Base-by-base conservation (phyloP, 2,888 invertebrate species). In the Blera fallax region DNA sequence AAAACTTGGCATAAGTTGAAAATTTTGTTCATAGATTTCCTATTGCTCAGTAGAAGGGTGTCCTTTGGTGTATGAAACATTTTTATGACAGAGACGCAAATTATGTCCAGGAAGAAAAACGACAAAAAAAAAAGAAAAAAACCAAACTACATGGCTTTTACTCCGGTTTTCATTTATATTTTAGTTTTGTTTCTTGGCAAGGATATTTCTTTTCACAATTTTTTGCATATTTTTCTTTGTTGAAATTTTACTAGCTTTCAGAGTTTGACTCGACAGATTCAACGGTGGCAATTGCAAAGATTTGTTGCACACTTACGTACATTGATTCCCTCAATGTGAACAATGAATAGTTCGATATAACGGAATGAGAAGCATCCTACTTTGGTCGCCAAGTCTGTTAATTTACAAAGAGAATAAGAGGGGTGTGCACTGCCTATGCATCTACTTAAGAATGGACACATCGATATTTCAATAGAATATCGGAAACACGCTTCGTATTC, bases 111-210 rank as follows among this genome's bases (percentile, higher is more conserved):
- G n/a, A 50, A 50, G 14, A n/a, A 18, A 11, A 34, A 2, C 18
- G n/a, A 40, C n/a, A 14, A 4, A 37, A 37, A 11, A 32, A 48
- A 32, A 32, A 45, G 27, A 29, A 21, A 10, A 18, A 18, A 3
- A 2, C 29, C 56, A 16, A 48, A 45, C 50, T 50, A 3, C 21
- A 64, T 43, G 16, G 45, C 45, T 32, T n/a, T 29, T 21, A 11
- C 32, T 48, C 14, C n/a, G 29, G 64, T 32, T 5, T 3, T 16
- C 18, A n/a, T 29, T 29, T 54, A 7, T 27, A 37, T 48, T 37
- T 29, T 7, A 50, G 37, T 56, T 52, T 62, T 32, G 24, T 56
- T 65, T 76, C 64, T 76, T 76, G 74, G 64, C 74, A 65, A 43
- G 14, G 52, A 62, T 40, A n/a, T 43, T 60, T 27, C 34, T 24